Evolutionary conservation across 2,113 vertebrate species (phyloP).

Genomic region (Herpetotheres cachinnans): DNA sequence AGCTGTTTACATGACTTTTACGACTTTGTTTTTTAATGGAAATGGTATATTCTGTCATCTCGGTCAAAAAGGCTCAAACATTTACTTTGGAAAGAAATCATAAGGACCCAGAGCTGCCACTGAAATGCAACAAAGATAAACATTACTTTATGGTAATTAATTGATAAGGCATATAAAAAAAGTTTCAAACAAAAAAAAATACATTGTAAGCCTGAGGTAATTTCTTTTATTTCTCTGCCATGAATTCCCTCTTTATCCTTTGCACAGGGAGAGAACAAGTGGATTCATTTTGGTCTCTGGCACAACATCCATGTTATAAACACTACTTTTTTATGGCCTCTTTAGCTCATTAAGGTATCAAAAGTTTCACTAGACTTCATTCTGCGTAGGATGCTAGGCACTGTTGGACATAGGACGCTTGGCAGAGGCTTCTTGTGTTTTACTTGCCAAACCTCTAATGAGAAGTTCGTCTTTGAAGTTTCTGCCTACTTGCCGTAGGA

Average conservation of each 20-base stretch:
- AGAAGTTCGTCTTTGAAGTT: constrained; percentile 27
- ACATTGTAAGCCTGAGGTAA: neutral
- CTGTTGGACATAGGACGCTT: neutral
- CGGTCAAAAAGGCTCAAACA: neutral
- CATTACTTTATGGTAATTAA: constrained; percentile 4
- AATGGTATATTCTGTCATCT: neutral
- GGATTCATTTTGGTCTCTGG: constrained; percentile 29
- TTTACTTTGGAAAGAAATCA: constrained; percentile 53
- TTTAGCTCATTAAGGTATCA: constrained; percentile 62
- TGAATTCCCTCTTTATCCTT: constrained; percentile 40
- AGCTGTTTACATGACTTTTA: neutral
- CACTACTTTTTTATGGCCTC: constrained; percentile 1
- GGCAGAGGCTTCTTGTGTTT: neutral
- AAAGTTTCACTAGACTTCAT: neutral
- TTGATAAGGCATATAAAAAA: constrained; percentile 4
- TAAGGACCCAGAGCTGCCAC: constrained; percentile 17
- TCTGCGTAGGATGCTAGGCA: neutral
- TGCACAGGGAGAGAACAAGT: neutral
- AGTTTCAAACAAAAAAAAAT: neutral
- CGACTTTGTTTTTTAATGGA: neutral
- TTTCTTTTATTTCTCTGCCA: neutral
- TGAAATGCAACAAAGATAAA: constrained; percentile 28
- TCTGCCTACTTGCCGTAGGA: neutral
- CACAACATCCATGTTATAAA: neutral
- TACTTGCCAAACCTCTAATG: neutral